phyloP scores from a whole-genome alignment of 2,113 vertebrate genomes.

The Archocentrus centrarchus region DNA sequence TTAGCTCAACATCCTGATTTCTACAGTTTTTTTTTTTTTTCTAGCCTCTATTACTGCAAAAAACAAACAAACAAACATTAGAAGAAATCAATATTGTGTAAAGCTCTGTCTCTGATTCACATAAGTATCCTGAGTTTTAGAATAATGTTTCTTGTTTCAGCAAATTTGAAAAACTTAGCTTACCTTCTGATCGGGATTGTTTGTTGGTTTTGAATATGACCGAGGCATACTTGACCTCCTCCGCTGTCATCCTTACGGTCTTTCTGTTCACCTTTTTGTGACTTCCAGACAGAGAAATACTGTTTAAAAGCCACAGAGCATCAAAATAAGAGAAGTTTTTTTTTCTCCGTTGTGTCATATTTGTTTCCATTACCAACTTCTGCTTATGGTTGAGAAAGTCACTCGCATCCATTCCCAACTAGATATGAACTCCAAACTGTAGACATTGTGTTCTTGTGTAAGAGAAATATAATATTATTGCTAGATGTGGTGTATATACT shows the following conservation, averaged over 20 bases:
- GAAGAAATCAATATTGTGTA: no score
- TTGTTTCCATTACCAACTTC: constrained; percentile 1
- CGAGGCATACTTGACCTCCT: constrained; percentile 35
- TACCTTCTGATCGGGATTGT: not conserved
- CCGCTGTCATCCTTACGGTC: not conserved
- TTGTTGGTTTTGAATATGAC: constrained; percentile 21
- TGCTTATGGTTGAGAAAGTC: constrained; percentile 2
- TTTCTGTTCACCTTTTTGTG: not conserved
- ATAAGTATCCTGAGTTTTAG: no score
- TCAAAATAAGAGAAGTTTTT: not conserved
- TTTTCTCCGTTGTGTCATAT: not conserved
- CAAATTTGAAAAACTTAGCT: not conserved
- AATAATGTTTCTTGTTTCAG: no score
- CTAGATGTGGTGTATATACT: not conserved
- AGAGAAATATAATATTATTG: not conserved
- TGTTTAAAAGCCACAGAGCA: accelerated
- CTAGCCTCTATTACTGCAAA: no score
- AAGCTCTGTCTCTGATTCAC: no score
- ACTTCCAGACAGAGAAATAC: no score
- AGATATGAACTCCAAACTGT: no score
- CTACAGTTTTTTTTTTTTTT: no score
- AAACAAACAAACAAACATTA: no score
- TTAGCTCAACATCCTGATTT: no score
- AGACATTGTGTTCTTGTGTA: not conserved
- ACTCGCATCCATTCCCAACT: not conserved